Percentiles rank a stretch among this genome's conserved stretches.
These are phyloP conservation scores for Ellobius talpinus DNA, from an alignment of 2,113 vertebrate genomes.

Conservation along the genomic window DNA sequence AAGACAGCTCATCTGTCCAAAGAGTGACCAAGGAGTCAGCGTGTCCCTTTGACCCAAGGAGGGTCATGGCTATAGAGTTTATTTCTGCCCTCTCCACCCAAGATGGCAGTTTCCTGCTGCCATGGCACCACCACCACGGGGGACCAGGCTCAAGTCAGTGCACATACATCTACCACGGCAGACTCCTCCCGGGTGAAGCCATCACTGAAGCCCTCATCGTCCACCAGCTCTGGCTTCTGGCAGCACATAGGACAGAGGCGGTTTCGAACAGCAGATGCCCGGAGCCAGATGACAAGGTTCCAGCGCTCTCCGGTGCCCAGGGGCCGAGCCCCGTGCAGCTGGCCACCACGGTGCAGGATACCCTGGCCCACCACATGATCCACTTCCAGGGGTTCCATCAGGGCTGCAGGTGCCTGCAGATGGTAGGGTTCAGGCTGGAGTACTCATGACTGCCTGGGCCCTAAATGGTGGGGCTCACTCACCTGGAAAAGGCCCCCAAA, in stretches of 20 bases:
- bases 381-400: conserved; percentile 90
- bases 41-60: not conserved
- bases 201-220: conserved; percentile 91
- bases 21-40: not conserved
- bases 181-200: conserved; percentile 90
- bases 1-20: not conserved
- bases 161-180: conserved; percentile 72
- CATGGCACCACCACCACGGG: accelerated
- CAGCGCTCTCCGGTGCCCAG: conserved; percentile 93
- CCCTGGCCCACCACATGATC: conserved; percentile 89
- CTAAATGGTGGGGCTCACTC: not conserved
- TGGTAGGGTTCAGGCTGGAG: conserved; percentile 24
- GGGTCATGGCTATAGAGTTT: not conserved
- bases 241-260: conserved; percentile 95
- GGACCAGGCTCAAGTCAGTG: conserved; percentile 77
- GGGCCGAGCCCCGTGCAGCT: conserved; percentile 95
- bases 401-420: conserved; percentile 88
- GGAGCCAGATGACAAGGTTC: conserved; percentile 97
- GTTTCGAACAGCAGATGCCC: conserved; percentile 92
- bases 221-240: conserved; percentile 88
- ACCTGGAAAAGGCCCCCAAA: conserved; percentile 96
- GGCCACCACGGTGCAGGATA: conserved; percentile 95
- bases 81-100: not conserved
- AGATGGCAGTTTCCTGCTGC: not conserved
- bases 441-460: accelerated